Conservation (phyloP, 2,797 vertebrate genomes). For the Gallinago nigripennis region DNA sequence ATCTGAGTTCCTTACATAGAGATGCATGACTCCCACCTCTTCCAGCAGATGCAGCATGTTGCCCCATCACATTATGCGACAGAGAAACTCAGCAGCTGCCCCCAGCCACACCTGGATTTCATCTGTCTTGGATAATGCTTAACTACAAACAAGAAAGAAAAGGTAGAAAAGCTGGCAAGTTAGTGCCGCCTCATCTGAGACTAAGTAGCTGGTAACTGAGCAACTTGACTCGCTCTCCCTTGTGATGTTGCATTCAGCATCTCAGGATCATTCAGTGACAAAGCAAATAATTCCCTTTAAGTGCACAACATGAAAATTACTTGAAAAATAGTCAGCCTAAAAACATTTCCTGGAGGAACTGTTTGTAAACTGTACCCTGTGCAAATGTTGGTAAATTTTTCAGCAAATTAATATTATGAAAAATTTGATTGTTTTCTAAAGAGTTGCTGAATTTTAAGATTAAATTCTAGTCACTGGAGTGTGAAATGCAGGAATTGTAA, state of each 20-base stretch:
- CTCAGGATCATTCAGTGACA: background rate
- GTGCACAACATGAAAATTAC: background rate
- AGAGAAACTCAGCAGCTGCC: background rate
- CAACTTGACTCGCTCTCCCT: background rate
- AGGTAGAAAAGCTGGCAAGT: background rate
- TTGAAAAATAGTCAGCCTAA: background rate
- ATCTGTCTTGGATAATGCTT: accelerated
- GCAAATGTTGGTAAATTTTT: background rate
- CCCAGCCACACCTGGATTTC: background rate
- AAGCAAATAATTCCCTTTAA: background rate
- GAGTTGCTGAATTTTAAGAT: background rate
- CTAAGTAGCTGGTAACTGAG: background rate
- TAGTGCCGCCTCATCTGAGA: background rate
- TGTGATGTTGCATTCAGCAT: background rate
- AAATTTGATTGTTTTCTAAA: background rate
- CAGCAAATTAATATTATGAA: background rate
- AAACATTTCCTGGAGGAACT: background rate
- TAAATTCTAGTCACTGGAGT: background rate
- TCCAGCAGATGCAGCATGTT: background rate
- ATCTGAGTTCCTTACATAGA: background rate
- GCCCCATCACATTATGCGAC: background rate
- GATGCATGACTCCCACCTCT: background rate
- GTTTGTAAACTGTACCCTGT: background rate
- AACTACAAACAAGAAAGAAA: background rate
- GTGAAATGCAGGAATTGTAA: background rate